A percentile compares a stretch with the other conserved stretches of the same genome.
Conservation (phyloP, 2,888 invertebrate species). For the Cheilosia pagana region DNA sequence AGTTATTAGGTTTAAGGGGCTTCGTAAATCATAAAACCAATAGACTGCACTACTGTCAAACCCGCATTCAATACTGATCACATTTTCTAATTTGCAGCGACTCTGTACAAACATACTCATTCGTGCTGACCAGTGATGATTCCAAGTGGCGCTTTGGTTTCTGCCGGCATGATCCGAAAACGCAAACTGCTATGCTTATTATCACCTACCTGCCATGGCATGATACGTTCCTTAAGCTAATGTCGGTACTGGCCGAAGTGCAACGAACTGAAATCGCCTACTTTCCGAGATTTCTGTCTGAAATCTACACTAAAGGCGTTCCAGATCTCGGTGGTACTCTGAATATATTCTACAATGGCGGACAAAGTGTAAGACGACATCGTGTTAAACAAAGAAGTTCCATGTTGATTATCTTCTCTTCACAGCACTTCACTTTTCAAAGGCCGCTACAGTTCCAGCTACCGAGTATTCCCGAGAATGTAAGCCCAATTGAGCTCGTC, state of each 20-base stretch:
- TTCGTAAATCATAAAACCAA: too few relatives aligned
- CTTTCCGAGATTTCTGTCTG: conserved; percentile 85
- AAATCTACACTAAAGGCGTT: conserved; percentile 87
- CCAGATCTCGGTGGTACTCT: conserved; percentile 88
- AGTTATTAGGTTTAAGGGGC: too few relatives aligned
- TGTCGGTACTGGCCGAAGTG: conserved; percentile 81
- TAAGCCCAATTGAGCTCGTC: conserved; percentile 84
- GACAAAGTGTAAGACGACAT: conserved; percentile 85
- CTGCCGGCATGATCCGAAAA: conserved; percentile 96
- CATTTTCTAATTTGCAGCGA: conserved; percentile 84
- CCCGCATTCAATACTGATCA: background rate
- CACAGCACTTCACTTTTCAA: conserved; percentile 91
- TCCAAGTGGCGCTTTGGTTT: conserved; percentile 99
- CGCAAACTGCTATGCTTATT: conserved; percentile 92
- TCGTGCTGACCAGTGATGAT: conserved; percentile 96
- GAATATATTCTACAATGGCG: conserved; percentile 86
- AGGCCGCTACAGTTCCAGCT: conserved; percentile 92
- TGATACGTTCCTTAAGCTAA: conserved; percentile 90
- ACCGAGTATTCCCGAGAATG: conserved; percentile 98
- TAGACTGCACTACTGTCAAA: background rate
- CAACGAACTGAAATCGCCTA: conserved; percentile 79
- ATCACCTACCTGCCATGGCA: conserved; percentile 98
- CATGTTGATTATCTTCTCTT: conserved; percentile 84
- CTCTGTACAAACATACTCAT: conserved; percentile 97
- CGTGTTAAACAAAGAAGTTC: conserved; percentile 76